Base-by-base conservation (phyloP, 1,140 invertebrate species). In the Limonius californicus region DNA sequence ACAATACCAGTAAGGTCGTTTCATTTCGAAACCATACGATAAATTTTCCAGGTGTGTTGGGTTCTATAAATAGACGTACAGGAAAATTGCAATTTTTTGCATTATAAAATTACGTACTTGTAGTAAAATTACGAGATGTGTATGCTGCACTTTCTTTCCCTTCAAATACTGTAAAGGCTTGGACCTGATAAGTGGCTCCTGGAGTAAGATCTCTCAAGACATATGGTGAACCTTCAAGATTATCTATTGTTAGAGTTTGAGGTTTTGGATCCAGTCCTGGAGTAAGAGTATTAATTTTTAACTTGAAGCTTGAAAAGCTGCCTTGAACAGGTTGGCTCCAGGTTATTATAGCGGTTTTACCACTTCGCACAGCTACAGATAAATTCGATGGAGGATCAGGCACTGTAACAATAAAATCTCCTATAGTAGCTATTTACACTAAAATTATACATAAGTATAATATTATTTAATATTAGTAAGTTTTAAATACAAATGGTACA, bases 1-100 rank as follows among this genome's bases (percentile, higher is more conserved):
- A 96, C 23, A 97, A 79, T 50, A 96, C 94, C 63, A 97, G 82
- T 59, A 97, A 81, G 18, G 94, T 97, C 7, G 94, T 97, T 81
- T 96, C 94, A 78, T 96, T 97, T 43, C 94, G 83, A 78, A 95
- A 97, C 93, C 93, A 97, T 20, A 97, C 94, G 67, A 97, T 96
- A 77, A 97, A 97, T 77, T 95, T 91, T 54, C 94, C 94, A n/a
- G 93, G 93, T 43, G 92, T 94, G 77, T 95, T 95, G 4, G 94
- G 94, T 76, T 93, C 91, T 94, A 47, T n/a, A 67, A 69, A 6
- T 30, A n/a, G 16, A 23, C 30, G 14, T 18, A n/a, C n/a, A 50
- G 15, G 7, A 50, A 11, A 50, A 50, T 50, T 50, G 45, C 8
- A 50, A 50, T 16, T 8, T 9, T 16, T 18, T 50, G 9, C 19